A percentile compares a stretch with the other conserved stretches of the same genome.
Evolutionary conservation across 2,888 invertebrate genomes (phyloP).

Genomic region (Chirona hameri): DNA sequence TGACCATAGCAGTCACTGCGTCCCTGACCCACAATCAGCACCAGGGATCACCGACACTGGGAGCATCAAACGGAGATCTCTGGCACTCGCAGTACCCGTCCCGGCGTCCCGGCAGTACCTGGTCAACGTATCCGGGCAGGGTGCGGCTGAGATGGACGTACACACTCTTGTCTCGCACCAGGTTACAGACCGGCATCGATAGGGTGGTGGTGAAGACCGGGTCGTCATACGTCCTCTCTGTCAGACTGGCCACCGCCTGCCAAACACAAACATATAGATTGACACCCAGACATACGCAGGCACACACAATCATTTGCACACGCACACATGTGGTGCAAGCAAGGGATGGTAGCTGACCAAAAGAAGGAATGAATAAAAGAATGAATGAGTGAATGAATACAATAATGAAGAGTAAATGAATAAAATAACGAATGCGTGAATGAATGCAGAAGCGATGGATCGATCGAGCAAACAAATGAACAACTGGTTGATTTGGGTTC

Average conservation of each 20-base stretch:
- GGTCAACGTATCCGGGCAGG: not conserved
- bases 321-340: no score
- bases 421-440: not conserved
- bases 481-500: not conserved
- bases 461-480: not conserved
- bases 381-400: no score
- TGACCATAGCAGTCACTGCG: no score
- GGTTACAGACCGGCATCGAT: not conserved
- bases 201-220: constrained; percentile 14
- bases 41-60: no score
- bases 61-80: no score
- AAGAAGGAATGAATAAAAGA: not conserved
- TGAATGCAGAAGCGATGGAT: not conserved
- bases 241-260: constrained; percentile 11
- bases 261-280: not conserved
- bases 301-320: not conserved
- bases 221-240: not conserved
- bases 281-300: not conserved
- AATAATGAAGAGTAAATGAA: not conserved
- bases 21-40: no score
- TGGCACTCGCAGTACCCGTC: no score
- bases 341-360: no score
- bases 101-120: not conserved
- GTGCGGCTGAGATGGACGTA: not conserved
- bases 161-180: not conserved